These are phyloP conservation scores for Anguilla rostrata DNA, from an alignment of 2,113 vertebrate species.

Conservation along the genomic window DNA sequence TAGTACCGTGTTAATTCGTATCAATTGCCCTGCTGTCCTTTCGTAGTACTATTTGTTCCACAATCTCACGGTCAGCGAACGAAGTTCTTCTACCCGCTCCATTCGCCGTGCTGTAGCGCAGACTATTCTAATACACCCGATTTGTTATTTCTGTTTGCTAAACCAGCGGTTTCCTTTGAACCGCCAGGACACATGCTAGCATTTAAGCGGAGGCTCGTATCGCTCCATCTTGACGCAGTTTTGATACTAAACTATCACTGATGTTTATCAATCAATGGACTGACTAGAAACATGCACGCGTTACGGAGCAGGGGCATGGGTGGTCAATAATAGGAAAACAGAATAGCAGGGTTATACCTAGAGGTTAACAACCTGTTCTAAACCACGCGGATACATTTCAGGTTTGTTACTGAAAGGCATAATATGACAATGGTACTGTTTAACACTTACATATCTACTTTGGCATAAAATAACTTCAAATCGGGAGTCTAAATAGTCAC, in stretches of 20 bases:
- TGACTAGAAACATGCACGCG: not conserved
- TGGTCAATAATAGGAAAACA: not conserved
- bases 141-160: not conserved
- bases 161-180: not conserved
- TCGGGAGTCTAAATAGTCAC: not conserved
- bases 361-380: not conserved
- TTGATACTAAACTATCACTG: not conserved
- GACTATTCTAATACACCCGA: not conserved
- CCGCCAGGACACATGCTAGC: not conserved
- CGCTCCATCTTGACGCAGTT: not conserved
- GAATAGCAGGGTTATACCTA: not conserved
- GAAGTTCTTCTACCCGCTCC: not conserved
- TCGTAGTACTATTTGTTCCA: not conserved
- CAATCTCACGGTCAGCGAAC: not conserved
- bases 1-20: not conserved
- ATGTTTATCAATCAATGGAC: not conserved
- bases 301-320: not conserved
- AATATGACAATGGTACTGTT: not conserved
- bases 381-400: not conserved
- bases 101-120: not conserved
- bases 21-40: not conserved
- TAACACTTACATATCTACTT: not conserved
- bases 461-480: not conserved
- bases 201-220: not conserved
- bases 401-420: not conserved